These are phyloP conservation scores for Hypotaenidia philippensis DNA, from an alignment of 2,797 vertebrate genomes.

Conservation along the genomic window DNA sequence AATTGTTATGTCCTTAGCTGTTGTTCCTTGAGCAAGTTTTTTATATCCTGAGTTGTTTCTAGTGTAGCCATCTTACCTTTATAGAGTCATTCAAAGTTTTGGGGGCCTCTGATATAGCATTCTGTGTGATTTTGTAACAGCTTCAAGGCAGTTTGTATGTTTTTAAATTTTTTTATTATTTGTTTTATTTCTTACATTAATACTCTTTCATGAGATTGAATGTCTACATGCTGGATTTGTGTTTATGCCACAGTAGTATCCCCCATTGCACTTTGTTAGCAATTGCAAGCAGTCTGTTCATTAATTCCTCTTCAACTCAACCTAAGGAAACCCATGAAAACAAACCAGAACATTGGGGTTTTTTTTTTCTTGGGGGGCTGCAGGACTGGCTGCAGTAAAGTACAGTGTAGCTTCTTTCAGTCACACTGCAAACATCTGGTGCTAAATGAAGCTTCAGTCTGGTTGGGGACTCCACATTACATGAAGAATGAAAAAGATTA, in stretches of 20 bases:
- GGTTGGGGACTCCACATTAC: background rate
- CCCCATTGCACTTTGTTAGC: background rate
- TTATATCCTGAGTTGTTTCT: background rate
- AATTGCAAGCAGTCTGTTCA: background rate
- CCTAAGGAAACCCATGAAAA: background rate
- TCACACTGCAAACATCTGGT: background rate
- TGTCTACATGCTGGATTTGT: background rate
- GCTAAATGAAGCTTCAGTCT: background rate
- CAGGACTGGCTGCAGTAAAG: background rate
- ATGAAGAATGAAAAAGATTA: background rate
- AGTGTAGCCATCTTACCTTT: background rate
- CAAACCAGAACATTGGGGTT: background rate
- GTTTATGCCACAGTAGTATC: background rate
- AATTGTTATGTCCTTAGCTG: background rate
- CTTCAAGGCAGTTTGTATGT: background rate
- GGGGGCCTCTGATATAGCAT: background rate
- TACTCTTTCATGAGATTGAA: background rate
- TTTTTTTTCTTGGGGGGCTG: background rate
- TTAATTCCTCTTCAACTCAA: background rate
- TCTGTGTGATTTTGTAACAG: background rate
- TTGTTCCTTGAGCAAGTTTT: background rate
- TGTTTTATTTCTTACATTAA: background rate
- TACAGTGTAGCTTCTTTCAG: background rate
- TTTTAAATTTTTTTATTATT: background rate
- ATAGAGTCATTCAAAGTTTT: background rate